Percentiles rank a stretch among this genome's conserved stretches.
Conservation (phyloP, 2,888 invertebrate species). For the Brachynemurus nebulosus region DNA sequence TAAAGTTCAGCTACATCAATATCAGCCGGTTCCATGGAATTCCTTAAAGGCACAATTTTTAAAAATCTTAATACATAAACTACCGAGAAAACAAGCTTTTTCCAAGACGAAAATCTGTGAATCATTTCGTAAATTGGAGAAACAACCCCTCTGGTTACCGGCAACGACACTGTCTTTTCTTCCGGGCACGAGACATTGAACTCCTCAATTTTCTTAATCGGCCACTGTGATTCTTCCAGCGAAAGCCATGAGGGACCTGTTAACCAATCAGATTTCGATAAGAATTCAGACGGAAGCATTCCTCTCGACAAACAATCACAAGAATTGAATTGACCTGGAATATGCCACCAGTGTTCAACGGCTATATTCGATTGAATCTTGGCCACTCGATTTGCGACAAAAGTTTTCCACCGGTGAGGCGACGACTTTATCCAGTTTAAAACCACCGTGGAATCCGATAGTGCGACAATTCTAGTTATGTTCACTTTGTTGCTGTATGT, state of each 20-base stretch:
- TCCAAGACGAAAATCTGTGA: neutral
- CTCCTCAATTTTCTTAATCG: neutral
- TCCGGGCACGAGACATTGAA: neutral
- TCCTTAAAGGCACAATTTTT: neutral
- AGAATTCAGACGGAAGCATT: slow-evolving; percentile 8
- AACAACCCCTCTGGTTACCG: neutral
- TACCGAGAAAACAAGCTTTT: neutral
- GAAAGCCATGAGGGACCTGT: neutral
- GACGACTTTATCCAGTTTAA: slow-evolving; percentile 13
- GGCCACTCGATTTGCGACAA: slow-evolving; percentile 13
- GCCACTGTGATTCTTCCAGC: neutral
- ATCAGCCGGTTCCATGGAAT: neutral
- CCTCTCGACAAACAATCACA: slow-evolving; percentile 12
- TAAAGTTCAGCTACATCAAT: slow-evolving; percentile 6
- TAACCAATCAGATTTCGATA: neutral
- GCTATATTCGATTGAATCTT: slow-evolving; percentile 10
- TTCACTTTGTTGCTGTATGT: neutral
- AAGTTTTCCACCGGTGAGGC: slow-evolving; percentile 14
- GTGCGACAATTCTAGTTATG: slow-evolving; percentile 8
- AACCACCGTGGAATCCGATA: slow-evolving; percentile 13
- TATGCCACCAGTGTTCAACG: slow-evolving; percentile 9
- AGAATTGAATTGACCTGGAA: slow-evolving; percentile 9
- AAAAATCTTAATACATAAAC: neutral
- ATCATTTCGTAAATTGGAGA: neutral
- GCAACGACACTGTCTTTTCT: neutral